Evolutionary conservation across 2,113 vertebrate genomes (phyloP).

Genomic region (Ornithorhynchus anatinus): DNA sequence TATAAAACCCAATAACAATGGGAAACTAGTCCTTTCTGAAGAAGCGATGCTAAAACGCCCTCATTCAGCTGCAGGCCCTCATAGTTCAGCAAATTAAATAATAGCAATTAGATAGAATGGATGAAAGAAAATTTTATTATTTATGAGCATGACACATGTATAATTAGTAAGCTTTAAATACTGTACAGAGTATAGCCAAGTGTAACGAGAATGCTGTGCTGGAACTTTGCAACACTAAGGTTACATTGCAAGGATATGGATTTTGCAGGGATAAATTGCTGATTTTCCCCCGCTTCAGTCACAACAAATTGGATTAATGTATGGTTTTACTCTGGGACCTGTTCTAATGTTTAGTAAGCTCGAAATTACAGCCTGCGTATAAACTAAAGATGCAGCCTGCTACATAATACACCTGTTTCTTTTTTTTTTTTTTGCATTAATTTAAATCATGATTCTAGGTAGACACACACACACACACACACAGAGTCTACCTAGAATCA

Average conservation of each 20-base stretch:
- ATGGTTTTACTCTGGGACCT: not conserved
- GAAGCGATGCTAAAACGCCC: conserved; percentile 42
- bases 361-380: not conserved
- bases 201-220: not conserved
- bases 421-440: not conserved
- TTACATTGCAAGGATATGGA: not conserved
- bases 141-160: no score
- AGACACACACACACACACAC: no score
- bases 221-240: rapidly evolving
- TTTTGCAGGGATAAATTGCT: not conserved
- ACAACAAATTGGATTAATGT: not conserved
- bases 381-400: not conserved
- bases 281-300: not conserved
- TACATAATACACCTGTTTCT: not conserved
- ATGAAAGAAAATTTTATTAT: not conserved
- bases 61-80: conserved; percentile 39
- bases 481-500: not conserved
- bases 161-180: not conserved
- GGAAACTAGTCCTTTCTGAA: conserved; percentile 52
- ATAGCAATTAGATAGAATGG: conserved; percentile 4
- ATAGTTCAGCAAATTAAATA: conserved; percentile 47
- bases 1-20: conserved; percentile 62
- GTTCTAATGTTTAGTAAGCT: not conserved
- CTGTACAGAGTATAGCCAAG: not conserved
- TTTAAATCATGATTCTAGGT: not conserved